Evolutionary conservation across 2,113 vertebrate species (phyloP).

Genomic region (Sinocyclocheilus anophthalmus): DNA sequence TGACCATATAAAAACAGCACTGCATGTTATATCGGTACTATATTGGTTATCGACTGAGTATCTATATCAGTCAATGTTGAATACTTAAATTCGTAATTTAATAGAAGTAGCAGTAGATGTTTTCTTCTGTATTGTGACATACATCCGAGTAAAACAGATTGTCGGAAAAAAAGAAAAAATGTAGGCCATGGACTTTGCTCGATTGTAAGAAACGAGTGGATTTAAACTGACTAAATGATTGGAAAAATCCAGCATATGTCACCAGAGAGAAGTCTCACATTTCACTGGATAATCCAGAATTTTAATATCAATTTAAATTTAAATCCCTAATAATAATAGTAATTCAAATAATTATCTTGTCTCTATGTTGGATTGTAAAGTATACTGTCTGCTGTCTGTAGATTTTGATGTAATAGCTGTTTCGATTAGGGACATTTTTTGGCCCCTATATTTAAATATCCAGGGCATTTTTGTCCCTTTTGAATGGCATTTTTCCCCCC

Average conservation of each 20-base stretch:
- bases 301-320: not conserved
- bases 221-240: no score
- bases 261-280: not conserved
- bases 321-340: not conserved
- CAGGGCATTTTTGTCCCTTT: not conserved
- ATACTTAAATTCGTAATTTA: not conserved
- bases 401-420: not conserved
- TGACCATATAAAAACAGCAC: not conserved
- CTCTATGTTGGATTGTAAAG: not conserved
- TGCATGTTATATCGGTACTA: not conserved
- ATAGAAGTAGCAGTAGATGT: not conserved
- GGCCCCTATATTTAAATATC: not conserved
- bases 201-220: no score
- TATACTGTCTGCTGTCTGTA: not conserved
- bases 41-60: not conserved
- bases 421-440: not conserved
- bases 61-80: not conserved
- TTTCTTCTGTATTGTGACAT: not conserved
- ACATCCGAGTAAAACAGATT: not conserved
- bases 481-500: not conserved
- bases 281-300: not conserved
- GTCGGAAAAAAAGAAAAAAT: not conserved
- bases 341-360: not conserved
- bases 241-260: not conserved
- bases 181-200: not conserved